These are phyloP conservation scores for Acrocephalus arundinaceus DNA, from an alignment of 2,113 vertebrate genomes.

Conservation along the genomic window DNA sequence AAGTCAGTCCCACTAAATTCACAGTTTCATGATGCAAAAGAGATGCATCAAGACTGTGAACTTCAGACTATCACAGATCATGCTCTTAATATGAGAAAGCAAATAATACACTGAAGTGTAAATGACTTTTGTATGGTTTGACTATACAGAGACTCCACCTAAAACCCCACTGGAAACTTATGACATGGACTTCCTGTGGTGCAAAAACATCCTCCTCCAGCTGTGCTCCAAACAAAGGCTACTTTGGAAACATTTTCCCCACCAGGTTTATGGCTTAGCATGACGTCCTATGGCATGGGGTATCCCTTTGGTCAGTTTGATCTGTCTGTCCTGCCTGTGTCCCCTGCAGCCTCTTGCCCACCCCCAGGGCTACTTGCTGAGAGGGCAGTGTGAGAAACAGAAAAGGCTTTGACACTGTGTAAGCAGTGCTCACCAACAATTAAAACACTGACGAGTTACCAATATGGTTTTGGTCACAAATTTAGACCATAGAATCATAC, in stretches of 20 bases:
- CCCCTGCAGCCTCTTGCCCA: neutral
- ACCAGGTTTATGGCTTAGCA: neutral
- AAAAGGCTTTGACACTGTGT: neutral
- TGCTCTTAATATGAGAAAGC: neutral
- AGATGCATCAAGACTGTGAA: neutral
- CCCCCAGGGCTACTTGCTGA: accelerated
- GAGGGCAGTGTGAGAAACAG: neutral
- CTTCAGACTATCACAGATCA: neutral
- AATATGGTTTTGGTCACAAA: neutral
- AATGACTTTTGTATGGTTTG: neutral
- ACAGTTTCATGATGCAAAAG: neutral
- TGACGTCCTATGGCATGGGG: accelerated
- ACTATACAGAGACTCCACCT: neutral
- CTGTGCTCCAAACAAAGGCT: neutral
- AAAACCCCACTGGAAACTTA: neutral
- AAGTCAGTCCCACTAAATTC: neutral
- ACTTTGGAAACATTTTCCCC: neutral
- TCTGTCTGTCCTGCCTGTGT: neutral
- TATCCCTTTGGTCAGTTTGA: neutral
- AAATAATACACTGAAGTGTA: neutral
- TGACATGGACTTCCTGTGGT: neutral
- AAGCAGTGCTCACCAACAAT: neutral
- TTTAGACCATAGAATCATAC: neutral
- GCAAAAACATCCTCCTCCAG: neutral
- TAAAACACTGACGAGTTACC: neutral